These are phyloP conservation scores for Paracyclopina nana DNA, from an alignment of 1,140 invertebrate species.

Conservation along the genomic window DNA sequence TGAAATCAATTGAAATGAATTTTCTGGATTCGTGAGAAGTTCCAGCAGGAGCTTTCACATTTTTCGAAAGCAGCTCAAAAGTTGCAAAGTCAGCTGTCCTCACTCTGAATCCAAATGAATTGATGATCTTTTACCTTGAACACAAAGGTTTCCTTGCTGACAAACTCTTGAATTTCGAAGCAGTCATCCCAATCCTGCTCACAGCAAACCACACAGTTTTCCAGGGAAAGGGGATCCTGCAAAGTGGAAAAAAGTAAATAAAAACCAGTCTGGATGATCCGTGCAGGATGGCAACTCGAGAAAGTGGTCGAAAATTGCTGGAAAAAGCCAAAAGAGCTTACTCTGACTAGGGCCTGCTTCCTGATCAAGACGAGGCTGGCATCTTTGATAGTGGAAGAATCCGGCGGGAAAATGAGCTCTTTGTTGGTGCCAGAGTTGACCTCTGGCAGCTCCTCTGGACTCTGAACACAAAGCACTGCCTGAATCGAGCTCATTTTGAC, in stretches of 20 bases:
- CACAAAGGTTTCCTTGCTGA: constrained; percentile 76
- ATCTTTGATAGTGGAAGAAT: constrained; percentile 9
- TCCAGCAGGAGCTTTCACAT: no score
- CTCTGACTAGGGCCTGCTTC: constrained; percentile 9
- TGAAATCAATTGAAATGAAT: constrained; percentile 30
- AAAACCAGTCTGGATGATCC: no score
- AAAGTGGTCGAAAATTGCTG: no score
- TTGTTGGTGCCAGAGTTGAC: constrained; percentile 1
- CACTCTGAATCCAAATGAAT: constrained; percentile 42
- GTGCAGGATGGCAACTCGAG: no score
- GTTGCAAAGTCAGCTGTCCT: no score
- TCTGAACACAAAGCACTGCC: constrained; percentile 2
- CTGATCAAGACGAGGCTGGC: constrained; percentile 14
- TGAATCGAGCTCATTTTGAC: constrained; percentile 1
- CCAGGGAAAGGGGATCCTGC: constrained; percentile 65
- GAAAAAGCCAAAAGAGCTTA: no score
- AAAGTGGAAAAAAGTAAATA: no score
- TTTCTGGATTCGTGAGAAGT: no score
- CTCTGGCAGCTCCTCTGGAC: constrained; percentile 9
- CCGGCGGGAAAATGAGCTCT: constrained; percentile 6
- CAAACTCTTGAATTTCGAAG: constrained; percentile 82
- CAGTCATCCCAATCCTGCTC: constrained; percentile 74
- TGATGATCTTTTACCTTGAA: constrained; percentile 49
- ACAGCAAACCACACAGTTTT: constrained; percentile 67
- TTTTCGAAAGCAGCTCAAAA: no score